A percentile compares a stretch with the other conserved stretches of the same genome.
These are phyloP conservation scores for Homarus gammarus DNA, from an alignment of 2,888 invertebrate species.

Conservation along the genomic window DNA sequence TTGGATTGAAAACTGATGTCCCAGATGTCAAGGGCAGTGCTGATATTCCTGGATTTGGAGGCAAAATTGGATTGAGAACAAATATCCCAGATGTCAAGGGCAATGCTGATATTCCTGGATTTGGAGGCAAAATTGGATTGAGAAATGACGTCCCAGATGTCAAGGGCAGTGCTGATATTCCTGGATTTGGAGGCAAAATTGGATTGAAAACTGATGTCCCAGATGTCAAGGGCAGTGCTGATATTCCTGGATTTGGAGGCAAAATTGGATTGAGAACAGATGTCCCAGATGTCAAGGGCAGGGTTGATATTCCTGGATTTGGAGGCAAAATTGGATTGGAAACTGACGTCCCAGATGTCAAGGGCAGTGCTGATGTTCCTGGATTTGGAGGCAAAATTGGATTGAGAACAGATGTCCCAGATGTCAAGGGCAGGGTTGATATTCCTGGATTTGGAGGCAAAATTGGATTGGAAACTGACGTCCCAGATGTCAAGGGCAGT, in stretches of 20 bases:
- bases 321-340: neutral
- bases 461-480: neutral
- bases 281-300: neutral
- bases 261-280: too few species aligned
- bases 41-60: neutral
- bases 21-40: neutral
- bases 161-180: neutral
- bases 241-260: too few species aligned
- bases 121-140: neutral
- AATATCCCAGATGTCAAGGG: neutral
- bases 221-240: too few species aligned
- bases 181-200: neutral
- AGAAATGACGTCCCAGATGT: neutral
- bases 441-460: neutral
- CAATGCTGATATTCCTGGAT: neutral
- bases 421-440: neutral
- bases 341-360: neutral
- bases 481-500: neutral
- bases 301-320: neutral
- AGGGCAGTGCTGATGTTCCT: neutral
- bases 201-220: too few species aligned
- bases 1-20: neutral
- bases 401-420: neutral
- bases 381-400: slow-evolving; percentile 7
- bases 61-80: neutral